Conservation (phyloP, 2,113 vertebrate genomes). For the Mus pahari region DNA sequence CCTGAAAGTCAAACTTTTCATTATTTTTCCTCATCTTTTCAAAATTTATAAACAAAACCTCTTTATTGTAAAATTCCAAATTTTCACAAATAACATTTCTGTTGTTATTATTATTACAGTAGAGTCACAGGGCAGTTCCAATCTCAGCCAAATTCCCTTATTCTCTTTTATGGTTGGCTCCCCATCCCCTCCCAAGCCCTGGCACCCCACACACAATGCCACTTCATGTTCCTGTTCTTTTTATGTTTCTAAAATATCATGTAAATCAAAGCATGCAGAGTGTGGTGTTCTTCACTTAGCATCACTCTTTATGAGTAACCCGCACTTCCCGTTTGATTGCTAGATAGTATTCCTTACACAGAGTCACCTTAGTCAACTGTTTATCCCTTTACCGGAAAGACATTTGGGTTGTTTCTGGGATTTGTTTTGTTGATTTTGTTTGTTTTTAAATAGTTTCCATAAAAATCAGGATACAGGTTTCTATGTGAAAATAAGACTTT, state of each 20-base stretch:
- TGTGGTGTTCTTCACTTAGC: background rate
- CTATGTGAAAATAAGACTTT: background rate
- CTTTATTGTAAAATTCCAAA: background rate
- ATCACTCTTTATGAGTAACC: background rate
- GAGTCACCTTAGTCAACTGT: background rate
- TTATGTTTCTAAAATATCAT: background rate
- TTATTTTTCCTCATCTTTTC: conserved; percentile 1
- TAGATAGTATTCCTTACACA: background rate
- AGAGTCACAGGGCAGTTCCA: background rate
- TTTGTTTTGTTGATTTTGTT: background rate
- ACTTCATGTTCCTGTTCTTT: background rate
- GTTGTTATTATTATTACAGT: background rate
- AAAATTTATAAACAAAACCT: background rate
- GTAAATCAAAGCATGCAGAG: background rate
- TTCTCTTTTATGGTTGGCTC: background rate
- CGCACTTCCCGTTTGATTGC: background rate
- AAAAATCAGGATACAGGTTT: background rate
- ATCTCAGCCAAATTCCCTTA: background rate
- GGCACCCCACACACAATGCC: background rate
- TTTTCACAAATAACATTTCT: background rate
- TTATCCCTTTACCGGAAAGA: background rate
- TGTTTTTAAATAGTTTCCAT: background rate
- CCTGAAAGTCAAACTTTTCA: background rate
- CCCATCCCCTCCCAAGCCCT: background rate
- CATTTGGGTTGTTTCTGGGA: background rate